Evolutionary conservation across 2,888 invertebrate species (phyloP), one percentile per base, ranked within the genome.

Genomic region (Nematopogon swammerdamellus): DNA sequence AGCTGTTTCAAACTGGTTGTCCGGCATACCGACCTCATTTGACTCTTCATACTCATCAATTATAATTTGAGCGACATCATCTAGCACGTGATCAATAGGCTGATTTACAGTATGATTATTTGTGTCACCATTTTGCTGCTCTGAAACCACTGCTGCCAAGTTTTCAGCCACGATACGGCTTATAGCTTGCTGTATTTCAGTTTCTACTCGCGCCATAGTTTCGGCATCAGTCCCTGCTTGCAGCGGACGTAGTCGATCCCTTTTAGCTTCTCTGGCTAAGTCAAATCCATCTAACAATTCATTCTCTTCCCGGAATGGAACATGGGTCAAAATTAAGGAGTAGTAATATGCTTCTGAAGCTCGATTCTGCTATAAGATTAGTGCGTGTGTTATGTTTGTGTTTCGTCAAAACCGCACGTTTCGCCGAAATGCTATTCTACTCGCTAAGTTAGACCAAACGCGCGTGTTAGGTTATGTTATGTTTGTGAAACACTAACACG

Each of bases 201-300:
- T 44, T 44, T 44, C 44, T 6, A 44, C 44, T 44, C 18, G 44
- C 17, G n/a, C n/a, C 19, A 46, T 25, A 16, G 46, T 46, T 46
- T 46, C 46, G 8, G n/a, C 46, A 46, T 46, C n/a, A 25, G n/a
- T 11, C 19, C 11, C 25, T 20, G 18, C 46, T 46, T 25, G 25
- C 25, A 46, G 18, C 10, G 46, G 19, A 8, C 29, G 46, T 19
- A 20, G 29, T 46, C 14, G 46, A 46, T 18, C 29, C 29, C 2
- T 2, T 19, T 19, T 14, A 11, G 46, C 14, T 10, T 3, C 25
- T 46, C 19, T 18, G 14, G 45, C 45, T 14, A 18, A 45, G 18
- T 45, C 3, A 45, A 45, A 19, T 19, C 45, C 45, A 45, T 45
- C 19, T 19, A 45, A n/a, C 19, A 45, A 19, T 19, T 45, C 4